These are phyloP conservation scores for Psylliodes chrysocephalus DNA, from an alignment of 2,888 invertebrate species.

Conservation along the genomic window DNA sequence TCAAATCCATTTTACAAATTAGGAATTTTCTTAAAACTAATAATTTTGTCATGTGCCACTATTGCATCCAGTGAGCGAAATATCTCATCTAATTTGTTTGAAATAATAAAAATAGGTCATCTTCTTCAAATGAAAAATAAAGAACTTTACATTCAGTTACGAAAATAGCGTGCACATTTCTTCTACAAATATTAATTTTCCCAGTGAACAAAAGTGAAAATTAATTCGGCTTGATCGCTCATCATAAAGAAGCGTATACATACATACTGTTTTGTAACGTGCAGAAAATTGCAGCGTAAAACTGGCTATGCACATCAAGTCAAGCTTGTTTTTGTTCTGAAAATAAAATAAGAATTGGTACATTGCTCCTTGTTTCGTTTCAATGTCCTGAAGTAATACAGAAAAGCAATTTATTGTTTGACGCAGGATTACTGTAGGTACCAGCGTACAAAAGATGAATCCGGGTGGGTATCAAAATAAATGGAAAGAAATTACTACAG, in stretches of 20 bases:
- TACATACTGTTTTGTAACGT: conserved; percentile 9
- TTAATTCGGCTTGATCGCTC: not conserved
- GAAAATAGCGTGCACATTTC: too few relatives aligned
- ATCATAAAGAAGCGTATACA: not conserved
- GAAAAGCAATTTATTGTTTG: conserved; percentile 25
- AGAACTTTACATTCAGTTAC: too few relatives aligned
- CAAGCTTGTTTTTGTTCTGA: conserved; percentile 30
- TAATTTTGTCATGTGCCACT: too few relatives aligned
- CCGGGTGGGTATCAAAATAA: conserved; percentile 20
- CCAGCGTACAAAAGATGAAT: conserved; percentile 17
- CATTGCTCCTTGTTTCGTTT: conserved; percentile 29
- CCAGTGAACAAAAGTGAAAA: not conserved
- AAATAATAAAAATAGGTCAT: too few relatives aligned
- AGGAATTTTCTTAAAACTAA: too few relatives aligned
- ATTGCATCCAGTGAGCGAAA: too few relatives aligned
- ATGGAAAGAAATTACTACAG: conserved; percentile 16
- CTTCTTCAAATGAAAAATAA: too few relatives aligned
- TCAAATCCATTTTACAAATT: too few relatives aligned
- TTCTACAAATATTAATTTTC: not conserved
- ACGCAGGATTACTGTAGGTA: conserved; percentile 19
- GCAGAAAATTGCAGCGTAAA: conserved; percentile 24
- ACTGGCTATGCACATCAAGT: conserved; percentile 24
- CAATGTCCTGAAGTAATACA: conserved; percentile 23
- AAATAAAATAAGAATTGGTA: conserved; percentile 32
- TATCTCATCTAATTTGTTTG: too few relatives aligned